These are phyloP conservation scores for Rhagium mordax DNA, from an alignment of 2,888 invertebrate species.

Conservation along the genomic window DNA sequence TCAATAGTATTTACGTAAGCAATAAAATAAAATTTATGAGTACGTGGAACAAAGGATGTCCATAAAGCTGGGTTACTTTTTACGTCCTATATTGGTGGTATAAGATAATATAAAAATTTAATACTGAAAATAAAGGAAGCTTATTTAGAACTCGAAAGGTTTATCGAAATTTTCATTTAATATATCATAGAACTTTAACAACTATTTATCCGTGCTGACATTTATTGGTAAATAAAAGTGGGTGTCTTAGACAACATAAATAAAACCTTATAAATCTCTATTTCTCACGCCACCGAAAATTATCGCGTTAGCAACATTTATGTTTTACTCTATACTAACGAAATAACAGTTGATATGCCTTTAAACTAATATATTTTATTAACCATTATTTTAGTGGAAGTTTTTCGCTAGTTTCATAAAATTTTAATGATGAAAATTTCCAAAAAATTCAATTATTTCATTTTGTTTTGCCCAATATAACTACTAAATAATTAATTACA, in stretches of 20 bases:
- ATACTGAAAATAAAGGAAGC: background rate
- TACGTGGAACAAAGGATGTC: conserved; percentile 20
- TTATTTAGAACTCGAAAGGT: background rate
- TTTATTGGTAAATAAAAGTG: background rate
- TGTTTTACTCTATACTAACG: too few species aligned
- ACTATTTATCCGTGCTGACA: background rate
- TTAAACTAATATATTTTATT: too few species aligned
- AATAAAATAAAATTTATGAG: conserved; percentile 30
- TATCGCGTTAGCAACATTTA: too few species aligned
- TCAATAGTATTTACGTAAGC: conserved; percentile 43
- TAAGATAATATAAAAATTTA: conserved; percentile 9
- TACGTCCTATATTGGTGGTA: background rate
- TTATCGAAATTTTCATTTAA: conserved; percentile 3
- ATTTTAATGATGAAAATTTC: too few species aligned
- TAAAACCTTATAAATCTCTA: background rate
- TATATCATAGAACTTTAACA: background rate
- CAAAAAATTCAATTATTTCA: too few species aligned
- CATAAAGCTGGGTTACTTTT: conserved; percentile 2
- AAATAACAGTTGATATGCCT: too few species aligned
- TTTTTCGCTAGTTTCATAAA: too few species aligned
- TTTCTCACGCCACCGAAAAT: background rate
- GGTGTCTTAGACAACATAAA: background rate
- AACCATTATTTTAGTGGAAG: too few species aligned
- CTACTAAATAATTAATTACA: too few species aligned
- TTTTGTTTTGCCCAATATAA: too few species aligned